Evolutionary conservation across 2,797 vertebrate genomes (phyloP).

Genomic region (Protosalanx chinensis): DNA sequence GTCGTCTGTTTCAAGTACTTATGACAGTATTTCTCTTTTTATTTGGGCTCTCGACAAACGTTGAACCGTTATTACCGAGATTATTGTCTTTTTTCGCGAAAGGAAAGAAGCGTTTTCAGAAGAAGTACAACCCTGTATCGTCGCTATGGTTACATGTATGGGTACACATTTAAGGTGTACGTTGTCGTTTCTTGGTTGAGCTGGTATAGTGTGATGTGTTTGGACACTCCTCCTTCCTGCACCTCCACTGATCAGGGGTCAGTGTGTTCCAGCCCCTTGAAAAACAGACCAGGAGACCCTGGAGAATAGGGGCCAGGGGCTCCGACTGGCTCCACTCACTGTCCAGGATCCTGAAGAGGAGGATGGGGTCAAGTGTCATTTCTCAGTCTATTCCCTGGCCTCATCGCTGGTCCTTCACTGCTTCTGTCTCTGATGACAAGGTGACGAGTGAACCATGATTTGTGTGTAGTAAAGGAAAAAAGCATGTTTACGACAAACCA

Average conservation of each 20-base stretch:
- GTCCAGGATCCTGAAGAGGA: constrained; percentile 45
- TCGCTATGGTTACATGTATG: too few species aligned
- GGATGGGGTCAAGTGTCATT: constrained; percentile 57
- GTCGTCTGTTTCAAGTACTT: too few species aligned
- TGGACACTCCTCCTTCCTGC: not conserved
- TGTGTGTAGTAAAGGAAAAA: constrained; percentile 41
- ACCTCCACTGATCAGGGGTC: constrained; percentile 15
- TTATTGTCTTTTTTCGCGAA: too few species aligned
- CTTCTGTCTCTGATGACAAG: constrained; percentile 35
- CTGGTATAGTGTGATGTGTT: not conserved
- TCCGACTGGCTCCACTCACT: constrained; percentile 42
- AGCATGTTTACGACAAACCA: constrained; percentile 18
- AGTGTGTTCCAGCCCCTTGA: constrained; percentile 46
- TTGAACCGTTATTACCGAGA: too few species aligned
- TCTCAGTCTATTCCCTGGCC: constrained; percentile 41
- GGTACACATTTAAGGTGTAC: not conserved
- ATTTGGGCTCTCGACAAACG: too few species aligned
- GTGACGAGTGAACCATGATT: constrained; percentile 59
- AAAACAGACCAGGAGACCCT: constrained; percentile 37
- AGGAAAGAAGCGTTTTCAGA: too few species aligned
- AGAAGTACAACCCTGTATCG: too few species aligned
- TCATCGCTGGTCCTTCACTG: constrained; percentile 8
- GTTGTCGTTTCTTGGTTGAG: not conserved
- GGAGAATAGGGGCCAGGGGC: constrained; percentile 33
- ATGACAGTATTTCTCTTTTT: too few species aligned